phyloP scores from a whole-genome alignment of 2,113 vertebrate genomes.

The Pyrgilauda ruficollis region DNA sequence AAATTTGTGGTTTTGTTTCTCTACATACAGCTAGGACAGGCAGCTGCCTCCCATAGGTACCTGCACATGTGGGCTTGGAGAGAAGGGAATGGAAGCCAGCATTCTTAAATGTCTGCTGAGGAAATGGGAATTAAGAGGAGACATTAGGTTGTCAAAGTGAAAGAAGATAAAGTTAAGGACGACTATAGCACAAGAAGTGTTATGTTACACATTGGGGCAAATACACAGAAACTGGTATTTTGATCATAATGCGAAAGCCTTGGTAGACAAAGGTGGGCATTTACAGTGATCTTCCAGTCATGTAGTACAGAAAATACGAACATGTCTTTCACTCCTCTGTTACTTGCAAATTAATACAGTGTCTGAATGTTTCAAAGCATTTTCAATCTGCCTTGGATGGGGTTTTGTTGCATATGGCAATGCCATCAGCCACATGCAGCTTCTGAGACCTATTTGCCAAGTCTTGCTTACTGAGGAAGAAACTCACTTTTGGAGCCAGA shows the following conservation, averaged over 20 bases:
- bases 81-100: background rate
- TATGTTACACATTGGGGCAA: background rate
- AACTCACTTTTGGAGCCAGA: background rate
- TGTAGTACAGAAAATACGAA: background rate
- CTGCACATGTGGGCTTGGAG: background rate
- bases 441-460: background rate
- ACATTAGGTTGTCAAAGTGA: background rate
- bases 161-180: background rate
- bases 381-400: background rate
- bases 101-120: background rate
- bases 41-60: background rate
- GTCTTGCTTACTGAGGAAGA: background rate
- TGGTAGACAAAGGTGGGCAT: background rate
- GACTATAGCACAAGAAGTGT: background rate
- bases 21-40: background rate
- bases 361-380: background rate
- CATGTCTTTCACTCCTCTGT: background rate
- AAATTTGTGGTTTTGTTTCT: background rate
- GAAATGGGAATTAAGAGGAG: background rate
- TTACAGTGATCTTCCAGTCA: background rate
- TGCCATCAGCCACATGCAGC: accelerated
- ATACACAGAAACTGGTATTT: background rate
- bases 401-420: background rate
- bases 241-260: background rate
- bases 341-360: background rate